A percentile compares a stretch with the other conserved stretches of the same genome.
These are phyloP conservation scores for Psammodynastes pulverulentus DNA, from an alignment of 2,113 vertebrate species.

Conservation along the genomic window DNA sequence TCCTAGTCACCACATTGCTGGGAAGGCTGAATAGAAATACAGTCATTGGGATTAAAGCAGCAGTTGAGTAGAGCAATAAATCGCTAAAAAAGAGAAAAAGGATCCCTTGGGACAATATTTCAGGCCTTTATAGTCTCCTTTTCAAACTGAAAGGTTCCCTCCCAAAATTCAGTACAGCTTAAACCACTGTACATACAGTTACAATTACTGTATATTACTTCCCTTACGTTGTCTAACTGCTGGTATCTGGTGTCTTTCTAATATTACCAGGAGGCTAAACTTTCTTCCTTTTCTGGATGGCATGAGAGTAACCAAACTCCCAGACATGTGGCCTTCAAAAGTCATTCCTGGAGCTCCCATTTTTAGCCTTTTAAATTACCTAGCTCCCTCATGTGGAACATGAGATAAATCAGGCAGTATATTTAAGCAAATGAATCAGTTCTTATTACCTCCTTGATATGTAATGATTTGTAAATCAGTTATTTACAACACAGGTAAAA, in stretches of 20 bases:
- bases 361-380: neutral
- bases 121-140: neutral
- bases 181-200: neutral
- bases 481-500: neutral
- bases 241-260: neutral
- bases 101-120: neutral
- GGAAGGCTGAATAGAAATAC: neutral
- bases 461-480: neutral
- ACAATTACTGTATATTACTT: neutral
- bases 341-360: neutral
- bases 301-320: neutral
- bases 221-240: fast-evolving
- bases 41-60: neutral
- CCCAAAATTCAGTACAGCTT: neutral
- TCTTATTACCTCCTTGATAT: neutral
- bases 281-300: neutral
- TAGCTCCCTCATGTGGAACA: slow-evolving; percentile 58
- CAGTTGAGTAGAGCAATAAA: neutral
- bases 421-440: neutral
- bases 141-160: neutral
- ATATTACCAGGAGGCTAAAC: neutral
- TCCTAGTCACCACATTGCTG: neutral
- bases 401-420: neutral
- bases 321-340: slow-evolving; percentile 2
- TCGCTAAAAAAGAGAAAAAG: neutral